These are phyloP conservation scores for Cecidostiba fungosa DNA, from an alignment of 2,888 invertebrate species.

Conservation along the genomic window DNA sequence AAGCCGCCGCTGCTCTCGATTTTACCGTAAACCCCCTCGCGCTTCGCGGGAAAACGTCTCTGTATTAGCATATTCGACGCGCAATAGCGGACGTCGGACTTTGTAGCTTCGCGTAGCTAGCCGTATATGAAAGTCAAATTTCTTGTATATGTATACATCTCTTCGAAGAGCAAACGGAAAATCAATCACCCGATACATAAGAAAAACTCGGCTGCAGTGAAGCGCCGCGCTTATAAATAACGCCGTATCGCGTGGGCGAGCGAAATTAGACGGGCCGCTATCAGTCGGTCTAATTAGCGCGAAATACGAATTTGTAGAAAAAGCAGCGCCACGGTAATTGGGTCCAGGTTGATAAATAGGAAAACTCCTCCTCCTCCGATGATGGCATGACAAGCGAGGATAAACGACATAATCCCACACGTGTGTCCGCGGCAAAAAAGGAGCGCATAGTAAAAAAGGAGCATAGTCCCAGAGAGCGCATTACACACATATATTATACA, in stretches of 20 bases:
- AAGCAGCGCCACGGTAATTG: neutral
- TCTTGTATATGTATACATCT: no score
- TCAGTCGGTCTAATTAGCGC: neutral
- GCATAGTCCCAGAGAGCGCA: neutral
- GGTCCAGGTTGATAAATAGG: neutral
- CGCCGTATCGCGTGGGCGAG: neutral
- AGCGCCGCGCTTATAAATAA: neutral
- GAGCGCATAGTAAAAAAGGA: neutral
- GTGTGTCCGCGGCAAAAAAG: neutral
- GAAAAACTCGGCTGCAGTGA: no score
- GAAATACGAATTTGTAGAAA: neutral
- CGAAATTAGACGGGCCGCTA: neutral
- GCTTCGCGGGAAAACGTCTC: neutral
- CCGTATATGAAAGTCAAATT: neutral
- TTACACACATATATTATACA: neutral
- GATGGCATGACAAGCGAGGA: neutral
- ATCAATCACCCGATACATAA: no score
- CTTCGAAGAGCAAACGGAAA: no score
- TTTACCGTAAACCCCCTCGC: neutral
- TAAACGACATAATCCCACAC: neutral
- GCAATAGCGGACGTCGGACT: slow-evolving; percentile 64
- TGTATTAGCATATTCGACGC: no score
- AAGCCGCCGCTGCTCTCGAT: neutral
- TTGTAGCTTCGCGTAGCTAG: neutral
- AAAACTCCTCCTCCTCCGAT: neutral